Evolutionary conservation across 2,888 invertebrate species (phyloP).

Genomic region (Caenorhabditis angaria): DNA sequence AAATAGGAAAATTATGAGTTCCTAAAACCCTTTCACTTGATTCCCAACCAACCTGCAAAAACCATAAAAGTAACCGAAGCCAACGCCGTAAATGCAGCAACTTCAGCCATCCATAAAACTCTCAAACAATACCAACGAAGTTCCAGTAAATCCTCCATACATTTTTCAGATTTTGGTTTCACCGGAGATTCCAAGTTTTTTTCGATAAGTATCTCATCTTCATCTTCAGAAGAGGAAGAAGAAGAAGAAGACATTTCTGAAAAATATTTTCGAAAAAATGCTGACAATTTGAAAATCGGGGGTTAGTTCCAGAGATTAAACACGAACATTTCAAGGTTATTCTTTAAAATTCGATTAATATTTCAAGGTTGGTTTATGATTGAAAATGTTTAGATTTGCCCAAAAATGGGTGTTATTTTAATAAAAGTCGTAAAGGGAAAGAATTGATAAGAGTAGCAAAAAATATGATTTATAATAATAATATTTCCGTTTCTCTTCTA

Average conservation of each 20-base stretch:
- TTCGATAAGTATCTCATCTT: conserved; percentile 30
- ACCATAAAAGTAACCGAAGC: conserved; percentile 40
- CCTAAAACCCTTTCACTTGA: neutral
- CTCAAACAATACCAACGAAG: conserved; percentile 38
- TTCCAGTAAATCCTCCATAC: conserved; percentile 34
- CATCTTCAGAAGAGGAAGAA: conserved; percentile 17
- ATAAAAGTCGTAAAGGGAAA: no score
- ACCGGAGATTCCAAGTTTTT: conserved; percentile 3
- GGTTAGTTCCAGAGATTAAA: conserved; percentile 7
- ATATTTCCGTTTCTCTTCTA: no score
- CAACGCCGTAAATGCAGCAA: conserved; percentile 34
- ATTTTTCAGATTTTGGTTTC: conserved; percentile 9
- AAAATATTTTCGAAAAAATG: neutral
- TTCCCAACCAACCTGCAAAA: conserved; percentile 26
- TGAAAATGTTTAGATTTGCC: conserved; percentile 3
- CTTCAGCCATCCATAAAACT: conserved; percentile 38
- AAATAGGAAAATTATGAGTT: no score
- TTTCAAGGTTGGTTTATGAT: neutral
- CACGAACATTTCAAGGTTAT: conserved; percentile 10
- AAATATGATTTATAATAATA: no score
- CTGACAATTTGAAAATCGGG: neutral
- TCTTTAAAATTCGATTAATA: neutral
- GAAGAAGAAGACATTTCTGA: conserved; percentile 7
- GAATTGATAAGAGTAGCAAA: no score
- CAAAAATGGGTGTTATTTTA: no score